Base-by-base conservation (phyloP, 2,888 invertebrate species). In the Philhelius pedissequus region DNA sequence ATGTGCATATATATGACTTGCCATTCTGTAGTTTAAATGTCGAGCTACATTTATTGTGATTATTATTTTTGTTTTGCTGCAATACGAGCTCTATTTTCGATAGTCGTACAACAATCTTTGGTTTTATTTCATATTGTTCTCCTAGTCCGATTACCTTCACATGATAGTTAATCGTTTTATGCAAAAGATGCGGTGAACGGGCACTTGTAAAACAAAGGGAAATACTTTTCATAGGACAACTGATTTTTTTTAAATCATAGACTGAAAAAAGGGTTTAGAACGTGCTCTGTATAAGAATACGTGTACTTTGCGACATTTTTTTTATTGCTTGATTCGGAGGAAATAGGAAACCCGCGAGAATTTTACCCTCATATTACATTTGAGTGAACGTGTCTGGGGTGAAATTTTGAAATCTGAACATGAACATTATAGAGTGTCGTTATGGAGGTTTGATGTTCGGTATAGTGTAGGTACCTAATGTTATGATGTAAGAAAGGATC, bases 311-410 rank as follows among this genome's bases (percentile, higher is more conserved):
- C 54, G 80, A 80, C 84, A 80, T 71, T 9, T 71, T 83, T 79
- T 80, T 84, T 80, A 80, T 71, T 52, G n/a, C 60, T 62, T 25
- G 40, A 2, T n/a, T 13, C 15, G 56, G 66, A 43, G 58, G 75
- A 71, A 76, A 84, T 56, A 50, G 50, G 60, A 80, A 80, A 76
- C 80, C 76, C 84, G 84, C 84, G 84, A 76, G 84, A 84, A 80
- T 84, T 84, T 75, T 48, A 43, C 48, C 54, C 71, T 84, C 76
- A 40, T 50, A 56, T 84, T 84, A 80, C 84, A 60, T 3, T 54
- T 32, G 15, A 68, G 9, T 40, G 71, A 71, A 84, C 84, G 84
- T 84, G 84, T 62, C 62, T 38, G 18, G 25, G 18, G 18, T 32
- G 48, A 60, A 40, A 32, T 71, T 60, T 76, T 15, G 20, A 45